phyloP scores from a whole-genome alignment of 1,140 invertebrate species.

The Nasonia giraulti region DNA sequence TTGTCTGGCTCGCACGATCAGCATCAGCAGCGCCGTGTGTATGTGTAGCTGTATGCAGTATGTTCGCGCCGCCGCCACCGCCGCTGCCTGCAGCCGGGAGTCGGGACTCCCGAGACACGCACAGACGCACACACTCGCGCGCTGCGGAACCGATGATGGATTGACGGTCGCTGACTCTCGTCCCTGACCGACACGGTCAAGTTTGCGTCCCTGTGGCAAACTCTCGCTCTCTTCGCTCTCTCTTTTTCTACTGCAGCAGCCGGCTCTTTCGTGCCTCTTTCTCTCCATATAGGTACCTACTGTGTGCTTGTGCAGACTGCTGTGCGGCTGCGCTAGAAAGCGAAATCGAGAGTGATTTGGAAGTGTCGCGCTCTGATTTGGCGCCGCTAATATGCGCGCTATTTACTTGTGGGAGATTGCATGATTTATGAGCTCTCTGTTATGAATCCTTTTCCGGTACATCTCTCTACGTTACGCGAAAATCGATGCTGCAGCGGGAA shows the following conservation, averaged over 20 bases:
- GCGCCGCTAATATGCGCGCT: too few species aligned
- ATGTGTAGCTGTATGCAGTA: not conserved
- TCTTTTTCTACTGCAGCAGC: not conserved
- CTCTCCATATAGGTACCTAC: not conserved
- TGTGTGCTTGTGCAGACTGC: not conserved
- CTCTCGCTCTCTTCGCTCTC: not conserved
- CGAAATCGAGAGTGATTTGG: constrained; percentile 18
- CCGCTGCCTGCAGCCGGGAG: not conserved
- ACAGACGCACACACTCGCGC: not conserved
- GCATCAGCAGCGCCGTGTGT: not conserved
- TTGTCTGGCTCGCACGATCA: not conserved
- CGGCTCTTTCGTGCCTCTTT: not conserved
- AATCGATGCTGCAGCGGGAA: too few species aligned
- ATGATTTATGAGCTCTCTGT: not conserved
- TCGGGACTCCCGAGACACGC: not conserved
- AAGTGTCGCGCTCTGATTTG: too few species aligned
- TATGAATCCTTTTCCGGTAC: not conserved
- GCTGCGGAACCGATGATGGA: not conserved
- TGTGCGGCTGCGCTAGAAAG: not conserved
- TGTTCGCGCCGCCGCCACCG: not conserved
- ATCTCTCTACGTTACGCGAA: too few species aligned
- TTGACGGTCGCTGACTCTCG: constrained; percentile 19
- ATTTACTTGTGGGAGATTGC: not conserved
- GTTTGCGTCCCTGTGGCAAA: not conserved
- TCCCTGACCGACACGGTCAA: constrained; percentile 48